Percentiles rank a stretch among this genome's conserved stretches.
Conservation (phyloP, 2,797 vertebrate genomes). For the Falco naumanni region DNA sequence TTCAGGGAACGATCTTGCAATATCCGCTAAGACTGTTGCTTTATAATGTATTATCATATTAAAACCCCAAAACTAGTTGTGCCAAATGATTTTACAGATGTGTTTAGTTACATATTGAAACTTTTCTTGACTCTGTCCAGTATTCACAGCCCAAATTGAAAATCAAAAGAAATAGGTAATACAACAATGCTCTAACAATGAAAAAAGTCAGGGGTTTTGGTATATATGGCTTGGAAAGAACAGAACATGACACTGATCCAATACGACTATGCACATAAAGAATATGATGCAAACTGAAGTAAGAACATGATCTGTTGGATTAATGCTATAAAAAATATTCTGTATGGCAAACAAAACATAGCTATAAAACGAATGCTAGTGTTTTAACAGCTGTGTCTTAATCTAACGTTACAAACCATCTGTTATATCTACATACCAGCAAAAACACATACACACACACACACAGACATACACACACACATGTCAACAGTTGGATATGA, state of each 20-base stretch:
- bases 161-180: not conserved
- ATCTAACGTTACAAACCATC: not conserved
- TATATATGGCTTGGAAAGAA: not conserved
- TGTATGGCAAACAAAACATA: not conserved
- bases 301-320: not conserved
- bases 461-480: fast-evolving
- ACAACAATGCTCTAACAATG: fast-evolving
- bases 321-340: not conserved
- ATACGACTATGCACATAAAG: not conserved
- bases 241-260: not conserved
- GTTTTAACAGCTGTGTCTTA: not conserved
- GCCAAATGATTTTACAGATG: not conserved
- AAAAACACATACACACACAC: not conserved
- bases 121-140: not conserved
- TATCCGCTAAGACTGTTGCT: not conserved
- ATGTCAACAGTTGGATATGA: not conserved
- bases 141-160: not conserved
- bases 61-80: not conserved
- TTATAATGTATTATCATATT: no score
- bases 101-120: not conserved
- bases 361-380: not conserved
- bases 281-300: not conserved
- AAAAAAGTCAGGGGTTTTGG: not conserved
- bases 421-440: not conserved
- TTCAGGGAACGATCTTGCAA: not conserved